Percentiles rank a stretch among this genome's conserved stretches.
Evolutionary conservation across 2,113 vertebrate genomes (phyloP).

Genomic region (Sebastes schlegelii): DNA sequence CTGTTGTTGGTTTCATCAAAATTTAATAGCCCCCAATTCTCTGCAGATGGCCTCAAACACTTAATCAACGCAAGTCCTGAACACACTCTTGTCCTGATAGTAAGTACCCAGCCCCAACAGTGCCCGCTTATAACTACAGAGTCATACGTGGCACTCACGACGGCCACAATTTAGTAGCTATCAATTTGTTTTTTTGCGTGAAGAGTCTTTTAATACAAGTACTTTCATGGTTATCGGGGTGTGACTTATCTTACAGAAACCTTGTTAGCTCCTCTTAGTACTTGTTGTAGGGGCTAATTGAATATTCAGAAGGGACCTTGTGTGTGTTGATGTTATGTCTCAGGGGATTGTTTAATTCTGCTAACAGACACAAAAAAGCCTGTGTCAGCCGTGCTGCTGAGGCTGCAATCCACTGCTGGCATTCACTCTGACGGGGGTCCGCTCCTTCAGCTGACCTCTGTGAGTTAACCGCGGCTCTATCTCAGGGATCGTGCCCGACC

Average conservation of each 20-base stretch:
- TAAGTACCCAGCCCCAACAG: constrained; percentile 7
- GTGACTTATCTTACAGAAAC: constrained; percentile 38
- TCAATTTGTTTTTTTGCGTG: constrained; percentile 21
- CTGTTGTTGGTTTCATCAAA: constrained; percentile 30
- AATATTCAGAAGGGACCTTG: constrained; percentile 76
- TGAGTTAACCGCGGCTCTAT: constrained; percentile 62
- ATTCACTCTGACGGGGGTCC: constrained; percentile 63
- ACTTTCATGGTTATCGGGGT: constrained; percentile 31
- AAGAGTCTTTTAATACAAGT: constrained; percentile 1
- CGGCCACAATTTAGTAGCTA: constrained; percentile 21
- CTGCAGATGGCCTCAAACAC: constrained; percentile 24
- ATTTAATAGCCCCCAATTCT: constrained; percentile 33
- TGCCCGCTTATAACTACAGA: background rate
- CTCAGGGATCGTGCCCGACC: constrained; percentile 59
- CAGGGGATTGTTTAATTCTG: constrained; percentile 78
- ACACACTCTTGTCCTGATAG: constrained; percentile 24
- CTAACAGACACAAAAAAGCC: constrained; percentile 73
- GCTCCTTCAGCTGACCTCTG: constrained; percentile 75
- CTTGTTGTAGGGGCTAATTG: constrained; percentile 53
- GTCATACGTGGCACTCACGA: constrained; percentile 1
- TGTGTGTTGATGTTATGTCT: constrained; percentile 77
- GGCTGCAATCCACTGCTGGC: constrained; percentile 71
- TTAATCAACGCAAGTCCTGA: constrained; percentile 29
- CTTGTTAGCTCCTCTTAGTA: constrained; percentile 45
- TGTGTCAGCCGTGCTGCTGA: constrained; percentile 76